These are phyloP conservation scores for Nudaria mundana DNA, from an alignment of 2,888 invertebrate genomes.

Conservation along the genomic window DNA sequence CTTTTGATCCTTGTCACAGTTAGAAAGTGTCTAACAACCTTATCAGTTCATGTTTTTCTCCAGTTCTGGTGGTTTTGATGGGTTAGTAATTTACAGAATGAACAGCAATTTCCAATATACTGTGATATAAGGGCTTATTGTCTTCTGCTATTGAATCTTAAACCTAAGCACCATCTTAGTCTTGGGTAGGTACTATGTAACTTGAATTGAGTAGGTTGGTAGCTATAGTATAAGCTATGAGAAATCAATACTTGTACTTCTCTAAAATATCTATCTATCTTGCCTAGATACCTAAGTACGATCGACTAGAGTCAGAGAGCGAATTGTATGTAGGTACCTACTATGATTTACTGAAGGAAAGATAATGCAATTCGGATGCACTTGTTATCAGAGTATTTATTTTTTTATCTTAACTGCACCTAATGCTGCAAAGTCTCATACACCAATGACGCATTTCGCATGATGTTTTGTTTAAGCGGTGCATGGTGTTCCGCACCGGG, in stretches of 20 bases:
- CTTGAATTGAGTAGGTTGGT: conserved; percentile 57
- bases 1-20: too few species aligned
- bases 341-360: conserved; percentile 8
- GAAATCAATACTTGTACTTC: conserved; percentile 70
- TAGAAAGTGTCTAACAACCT: too few species aligned
- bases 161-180: too few species aligned
- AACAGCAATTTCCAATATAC: too few species aligned
- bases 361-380: conserved; percentile 14
- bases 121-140: too few species aligned
- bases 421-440: conserved; percentile 20
- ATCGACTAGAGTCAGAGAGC: neutral
- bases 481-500: conserved; percentile 58
- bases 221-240: too few species aligned
- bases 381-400: conserved; percentile 12
- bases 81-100: too few species aligned
- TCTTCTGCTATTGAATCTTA: too few species aligned
- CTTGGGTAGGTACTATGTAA: too few species aligned
- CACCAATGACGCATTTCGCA: conserved; percentile 53
- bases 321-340: conserved; percentile 12
- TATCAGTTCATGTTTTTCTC: too few species aligned
- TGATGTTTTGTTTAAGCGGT: conserved; percentile 68
- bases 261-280: conserved; percentile 30
- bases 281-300: conserved; percentile 12
- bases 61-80: too few species aligned
- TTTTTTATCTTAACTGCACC: conserved; percentile 19